Percentiles rank a stretch among this genome's conserved stretches.
Evolutionary conservation across 1,140 invertebrate genomes (phyloP).

Genomic region (Idris sp.): DNA sequence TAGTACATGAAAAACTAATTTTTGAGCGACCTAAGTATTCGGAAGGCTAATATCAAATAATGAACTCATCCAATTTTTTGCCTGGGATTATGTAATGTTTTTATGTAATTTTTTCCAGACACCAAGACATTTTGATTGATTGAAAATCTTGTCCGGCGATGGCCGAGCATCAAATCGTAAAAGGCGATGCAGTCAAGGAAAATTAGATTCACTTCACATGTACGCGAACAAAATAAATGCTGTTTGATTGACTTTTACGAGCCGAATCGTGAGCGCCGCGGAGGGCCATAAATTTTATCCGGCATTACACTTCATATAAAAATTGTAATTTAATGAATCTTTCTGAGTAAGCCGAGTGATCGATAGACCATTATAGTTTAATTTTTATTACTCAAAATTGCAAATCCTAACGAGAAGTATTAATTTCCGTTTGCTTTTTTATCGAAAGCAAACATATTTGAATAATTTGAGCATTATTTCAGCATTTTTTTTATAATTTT

Average conservation of each 20-base stretch:
- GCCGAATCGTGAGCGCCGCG: constrained; percentile 33
- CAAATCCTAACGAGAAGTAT: no score
- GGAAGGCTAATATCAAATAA: no score
- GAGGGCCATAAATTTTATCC: constrained; percentile 27
- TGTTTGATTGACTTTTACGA: constrained; percentile 54
- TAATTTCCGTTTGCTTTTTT: no score
- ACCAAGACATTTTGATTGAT: constrained; percentile 7
- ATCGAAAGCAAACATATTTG: no score
- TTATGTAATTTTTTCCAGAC: no score
- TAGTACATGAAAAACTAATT: no score
- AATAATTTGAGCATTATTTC: no score
- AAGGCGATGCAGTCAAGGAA: constrained; percentile 33
- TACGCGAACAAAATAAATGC: constrained; percentile 51
- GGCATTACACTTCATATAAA: constrained; percentile 28
- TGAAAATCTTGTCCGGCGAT: constrained; percentile 25
- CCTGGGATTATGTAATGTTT: no score
- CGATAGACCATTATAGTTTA: constrained; percentile 28
- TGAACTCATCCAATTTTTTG: no score
- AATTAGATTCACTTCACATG: constrained; percentile 48
- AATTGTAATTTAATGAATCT: constrained; percentile 45
- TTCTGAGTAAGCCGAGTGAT: constrained; percentile 11
- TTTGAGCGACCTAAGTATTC: no score
- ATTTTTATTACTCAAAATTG: constrained; percentile 11
- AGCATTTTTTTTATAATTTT: no score
- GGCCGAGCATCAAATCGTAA: constrained; percentile 28